Percentiles rank a stretch among this genome's conserved stretches.
These are phyloP conservation scores for Polyploca ridens DNA, from an alignment of 2,888 invertebrate species.

Conservation along the genomic window DNA sequence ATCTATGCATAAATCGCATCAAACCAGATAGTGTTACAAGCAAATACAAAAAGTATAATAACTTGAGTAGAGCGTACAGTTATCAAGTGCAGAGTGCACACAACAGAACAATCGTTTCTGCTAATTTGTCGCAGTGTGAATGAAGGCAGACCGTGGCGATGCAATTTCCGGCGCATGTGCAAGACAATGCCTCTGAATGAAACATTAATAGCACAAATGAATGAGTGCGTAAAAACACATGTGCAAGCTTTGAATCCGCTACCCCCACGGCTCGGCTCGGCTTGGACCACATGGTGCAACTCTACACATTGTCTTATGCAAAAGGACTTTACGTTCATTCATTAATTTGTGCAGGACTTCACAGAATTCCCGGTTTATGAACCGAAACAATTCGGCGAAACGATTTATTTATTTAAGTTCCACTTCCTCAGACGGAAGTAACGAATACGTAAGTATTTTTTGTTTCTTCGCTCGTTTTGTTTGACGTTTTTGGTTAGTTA, in stretches of 20 bases:
- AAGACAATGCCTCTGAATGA: slow-evolving; percentile 79
- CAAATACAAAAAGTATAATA: neutral
- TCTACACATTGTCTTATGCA: slow-evolving; percentile 75
- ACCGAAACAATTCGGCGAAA: slow-evolving; percentile 52
- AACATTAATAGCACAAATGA: slow-evolving; percentile 79
- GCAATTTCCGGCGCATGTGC: slow-evolving; percentile 80
- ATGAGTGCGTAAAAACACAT: slow-evolving; percentile 79
- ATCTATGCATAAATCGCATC: neutral
- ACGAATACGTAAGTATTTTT: slow-evolving; percentile 22
- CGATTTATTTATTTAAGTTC: slow-evolving; percentile 36
- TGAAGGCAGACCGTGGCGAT: slow-evolving; percentile 51
- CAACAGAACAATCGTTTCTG: slow-evolving; percentile 61
- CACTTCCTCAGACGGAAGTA: slow-evolving; percentile 31
- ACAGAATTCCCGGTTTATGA: slow-evolving; percentile 65
- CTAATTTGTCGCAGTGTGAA: slow-evolving; percentile 64
- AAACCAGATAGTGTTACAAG: neutral
- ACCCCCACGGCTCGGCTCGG: slow-evolving; percentile 59
- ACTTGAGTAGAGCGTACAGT: neutral
- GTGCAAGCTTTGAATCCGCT: slow-evolving; percentile 57
- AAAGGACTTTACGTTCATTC: slow-evolving; percentile 73
- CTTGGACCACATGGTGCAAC: slow-evolving; percentile 59
- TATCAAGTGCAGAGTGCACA: slow-evolving; percentile 6
- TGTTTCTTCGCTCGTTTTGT: slow-evolving; percentile 20
- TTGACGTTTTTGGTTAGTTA: neutral
- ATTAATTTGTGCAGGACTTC: slow-evolving; percentile 67